These are phyloP conservation scores for Diploptera punctata DNA, from an alignment of 2,888 invertebrate species.

Conservation along the genomic window DNA sequence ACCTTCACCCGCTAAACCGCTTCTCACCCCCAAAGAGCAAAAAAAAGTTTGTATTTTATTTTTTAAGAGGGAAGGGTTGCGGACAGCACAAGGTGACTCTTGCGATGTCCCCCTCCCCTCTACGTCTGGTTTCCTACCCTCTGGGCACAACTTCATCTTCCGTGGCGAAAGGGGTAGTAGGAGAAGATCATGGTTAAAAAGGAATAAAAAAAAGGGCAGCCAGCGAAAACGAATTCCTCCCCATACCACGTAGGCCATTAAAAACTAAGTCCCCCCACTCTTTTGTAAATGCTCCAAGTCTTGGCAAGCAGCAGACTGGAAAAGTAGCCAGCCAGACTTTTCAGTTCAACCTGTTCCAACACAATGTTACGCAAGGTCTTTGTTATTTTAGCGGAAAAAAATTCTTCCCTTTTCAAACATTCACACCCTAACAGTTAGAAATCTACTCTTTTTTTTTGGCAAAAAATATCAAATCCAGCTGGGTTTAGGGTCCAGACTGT, in stretches of 20 bases:
- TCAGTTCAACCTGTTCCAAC: slow-evolving; percentile 5
- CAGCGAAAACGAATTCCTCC: slow-evolving; percentile 31
- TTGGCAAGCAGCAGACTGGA: slow-evolving; percentile 28
- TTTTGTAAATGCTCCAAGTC: not conserved
- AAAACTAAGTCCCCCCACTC: slow-evolving; percentile 17
- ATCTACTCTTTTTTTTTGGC: too few relatives aligned
- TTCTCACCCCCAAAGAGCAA: slow-evolving; percentile 8
- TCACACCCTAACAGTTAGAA: too few relatives aligned
- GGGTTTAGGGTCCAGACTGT: too few relatives aligned
- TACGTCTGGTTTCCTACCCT: slow-evolving; percentile 29
- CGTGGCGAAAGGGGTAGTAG: slow-evolving; percentile 31
- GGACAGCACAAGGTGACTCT: slow-evolving; percentile 28
- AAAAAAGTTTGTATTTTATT: slow-evolving; percentile 14
- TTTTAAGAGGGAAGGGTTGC: slow-evolving; percentile 19
- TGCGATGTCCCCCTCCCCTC: slow-evolving; percentile 7
- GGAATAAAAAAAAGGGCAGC: slow-evolving; percentile 22
- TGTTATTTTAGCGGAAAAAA: too few relatives aligned
- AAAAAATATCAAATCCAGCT: too few relatives aligned
- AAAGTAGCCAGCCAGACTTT: slow-evolving; percentile 4
- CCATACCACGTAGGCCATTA: slow-evolving; percentile 23
- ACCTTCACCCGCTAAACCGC: slow-evolving; percentile 17
- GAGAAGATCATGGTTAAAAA: slow-evolving; percentile 14
- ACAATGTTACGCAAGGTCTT: not conserved
- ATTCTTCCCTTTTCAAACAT: too few relatives aligned
- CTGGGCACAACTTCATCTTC: slow-evolving; percentile 27